A percentile compares a stretch with the other conserved stretches of the same genome.
Conservation (phyloP, 2,113 vertebrate genomes). For the Oryzias celebensis region DNA sequence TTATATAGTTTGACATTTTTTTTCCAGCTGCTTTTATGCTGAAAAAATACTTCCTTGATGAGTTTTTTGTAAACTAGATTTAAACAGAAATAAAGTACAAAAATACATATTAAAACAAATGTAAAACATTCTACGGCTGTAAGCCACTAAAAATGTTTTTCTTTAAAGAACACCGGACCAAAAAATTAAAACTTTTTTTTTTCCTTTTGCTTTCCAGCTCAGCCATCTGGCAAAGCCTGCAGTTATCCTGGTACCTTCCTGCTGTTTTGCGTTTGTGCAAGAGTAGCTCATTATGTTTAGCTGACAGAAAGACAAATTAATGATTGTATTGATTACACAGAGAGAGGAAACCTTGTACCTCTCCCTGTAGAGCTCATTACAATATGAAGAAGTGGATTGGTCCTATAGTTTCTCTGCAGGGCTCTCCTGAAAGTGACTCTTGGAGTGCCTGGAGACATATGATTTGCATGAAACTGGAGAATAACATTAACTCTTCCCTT, state of each 20-base stretch:
- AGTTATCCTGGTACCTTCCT: slow-evolving; percentile 1
- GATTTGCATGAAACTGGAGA: neutral
- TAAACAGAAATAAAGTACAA: no score
- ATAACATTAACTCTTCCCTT: neutral
- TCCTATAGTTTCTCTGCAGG: neutral
- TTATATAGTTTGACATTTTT: no score
- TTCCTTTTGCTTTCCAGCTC: neutral
- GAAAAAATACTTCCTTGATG: no score
- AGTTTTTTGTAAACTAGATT: no score
- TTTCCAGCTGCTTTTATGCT: no score
- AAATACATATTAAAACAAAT: no score
- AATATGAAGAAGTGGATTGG: neutral
- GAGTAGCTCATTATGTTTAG: slow-evolving; percentile 8
- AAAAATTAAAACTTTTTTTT: neutral
- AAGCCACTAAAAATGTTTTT: no score
- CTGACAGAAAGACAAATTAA: slow-evolving; percentile 11
- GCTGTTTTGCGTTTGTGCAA: neutral
- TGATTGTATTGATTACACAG: neutral
- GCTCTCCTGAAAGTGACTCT: neutral
- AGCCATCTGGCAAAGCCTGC: neutral
- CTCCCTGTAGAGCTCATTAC: neutral
- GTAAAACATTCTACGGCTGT: no score
- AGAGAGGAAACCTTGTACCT: neutral
- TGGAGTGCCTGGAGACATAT: neutral
- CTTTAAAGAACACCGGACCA: neutral